Evolutionary conservation across 2,888 invertebrate species (phyloP).

Genomic region (Augiades crinisus): DNA sequence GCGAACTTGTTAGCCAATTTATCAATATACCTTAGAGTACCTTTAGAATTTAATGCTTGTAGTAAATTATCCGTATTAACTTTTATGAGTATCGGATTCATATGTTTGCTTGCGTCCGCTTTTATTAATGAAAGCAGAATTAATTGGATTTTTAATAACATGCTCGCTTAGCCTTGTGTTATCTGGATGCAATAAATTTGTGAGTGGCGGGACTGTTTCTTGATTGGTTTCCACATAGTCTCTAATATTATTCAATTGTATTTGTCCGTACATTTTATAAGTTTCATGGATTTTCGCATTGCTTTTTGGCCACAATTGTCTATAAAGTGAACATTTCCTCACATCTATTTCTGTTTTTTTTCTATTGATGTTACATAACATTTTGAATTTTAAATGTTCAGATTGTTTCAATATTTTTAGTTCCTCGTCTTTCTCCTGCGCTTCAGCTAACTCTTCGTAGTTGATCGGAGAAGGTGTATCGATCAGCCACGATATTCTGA

Average conservation of each 20-base stretch:
- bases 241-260: background rate
- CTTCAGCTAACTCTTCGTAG: slow-evolving; percentile 8
- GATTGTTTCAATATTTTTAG: slow-evolving; percentile 5
- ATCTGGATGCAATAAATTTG: slow-evolving; percentile 26
- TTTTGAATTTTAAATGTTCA: no score
- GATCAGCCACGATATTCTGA: slow-evolving; percentile 14
- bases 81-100: slow-evolving; percentile 27
- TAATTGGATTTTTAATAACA: slow-evolving; percentile 38
- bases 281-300: no score
- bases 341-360: no score
- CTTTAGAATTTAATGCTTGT: slow-evolving; percentile 38
- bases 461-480: slow-evolving; percentile 11
- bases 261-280: background rate
- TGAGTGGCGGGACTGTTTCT: slow-evolving; percentile 9
- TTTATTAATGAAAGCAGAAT: slow-evolving; percentile 28
- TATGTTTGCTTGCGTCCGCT: background rate
- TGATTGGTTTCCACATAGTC: slow-evolving; percentile 20
- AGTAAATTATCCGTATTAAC: slow-evolving; percentile 39
- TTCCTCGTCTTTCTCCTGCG: slow-evolving; percentile 17
- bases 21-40: slow-evolving; percentile 39
- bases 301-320: no score
- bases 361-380: no score
- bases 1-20: slow-evolving; percentile 43
- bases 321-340: no score
- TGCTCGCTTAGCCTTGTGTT: slow-evolving; percentile 30